A percentile compares a stretch with the other conserved stretches of the same genome.
These are phyloP conservation scores for Apomyelois bistriatella DNA, from an alignment of 2,888 invertebrate species.

Conservation along the genomic window DNA sequence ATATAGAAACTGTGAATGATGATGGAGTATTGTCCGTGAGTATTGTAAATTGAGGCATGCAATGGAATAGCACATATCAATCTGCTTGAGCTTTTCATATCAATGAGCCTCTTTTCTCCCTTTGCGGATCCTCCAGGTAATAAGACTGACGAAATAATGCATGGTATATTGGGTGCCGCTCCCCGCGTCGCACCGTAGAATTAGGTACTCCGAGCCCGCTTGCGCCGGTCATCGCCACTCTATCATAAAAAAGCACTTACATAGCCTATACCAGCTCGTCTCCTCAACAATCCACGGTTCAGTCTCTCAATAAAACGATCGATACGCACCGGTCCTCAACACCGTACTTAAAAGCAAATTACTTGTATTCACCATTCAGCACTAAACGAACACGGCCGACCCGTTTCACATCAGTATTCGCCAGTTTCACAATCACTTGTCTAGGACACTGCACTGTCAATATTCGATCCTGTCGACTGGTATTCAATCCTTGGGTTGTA, in stretches of 20 bases:
- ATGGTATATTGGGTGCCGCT: neutral
- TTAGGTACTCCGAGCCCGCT: neutral
- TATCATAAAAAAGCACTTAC: constrained; percentile 38
- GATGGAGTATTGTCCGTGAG: no score
- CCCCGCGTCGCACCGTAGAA: neutral
- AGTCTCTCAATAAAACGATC: constrained; percentile 66
- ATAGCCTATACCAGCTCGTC: constrained; percentile 48
- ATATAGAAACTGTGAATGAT: no score
- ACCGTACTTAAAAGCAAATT: constrained; percentile 76
- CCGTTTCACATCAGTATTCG: constrained; percentile 59
- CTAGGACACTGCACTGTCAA: constrained; percentile 55
- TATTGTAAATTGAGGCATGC: no score
- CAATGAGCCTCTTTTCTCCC: no score
- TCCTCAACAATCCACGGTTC: constrained; percentile 67
- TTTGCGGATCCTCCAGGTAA: no score
- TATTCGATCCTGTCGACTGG: constrained; percentile 50
- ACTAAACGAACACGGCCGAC: constrained; percentile 66
- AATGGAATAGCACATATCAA: no score
- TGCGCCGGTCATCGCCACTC: constrained; percentile 2
- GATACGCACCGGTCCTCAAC: constrained; percentile 65
- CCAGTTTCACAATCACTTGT: constrained; percentile 53
- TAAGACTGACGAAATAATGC: neutral
- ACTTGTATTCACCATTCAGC: constrained; percentile 76
- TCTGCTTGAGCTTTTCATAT: neutral
- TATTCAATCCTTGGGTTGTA: constrained; percentile 55